These are phyloP conservation scores for Melinopterus prodromus DNA, from an alignment of 2,888 invertebrate species.

Conservation along the genomic window DNA sequence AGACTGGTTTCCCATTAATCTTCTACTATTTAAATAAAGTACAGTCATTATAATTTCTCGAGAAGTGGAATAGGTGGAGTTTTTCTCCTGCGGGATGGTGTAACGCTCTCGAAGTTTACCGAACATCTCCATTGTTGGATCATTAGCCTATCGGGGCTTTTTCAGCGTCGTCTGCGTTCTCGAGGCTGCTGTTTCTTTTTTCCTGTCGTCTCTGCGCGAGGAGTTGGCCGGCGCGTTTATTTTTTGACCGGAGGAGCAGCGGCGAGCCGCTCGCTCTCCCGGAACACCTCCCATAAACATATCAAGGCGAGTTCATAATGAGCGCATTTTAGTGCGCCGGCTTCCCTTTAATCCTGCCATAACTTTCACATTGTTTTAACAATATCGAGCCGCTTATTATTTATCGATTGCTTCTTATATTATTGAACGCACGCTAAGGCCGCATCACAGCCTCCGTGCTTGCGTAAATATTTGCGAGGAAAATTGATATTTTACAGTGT, in stretches of 20 bases:
- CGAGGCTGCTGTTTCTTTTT: slow-evolving; percentile 31
- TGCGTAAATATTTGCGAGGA: background rate
- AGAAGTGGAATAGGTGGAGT: too few species aligned
- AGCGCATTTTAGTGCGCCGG: slow-evolving; percentile 31
- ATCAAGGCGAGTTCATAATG: slow-evolving; percentile 37
- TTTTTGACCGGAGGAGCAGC: slow-evolving; percentile 30
- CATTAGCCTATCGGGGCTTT: background rate
- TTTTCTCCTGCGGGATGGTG: too few species aligned
- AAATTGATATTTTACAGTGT: slow-evolving; percentile 4
- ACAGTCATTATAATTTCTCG: too few species aligned
- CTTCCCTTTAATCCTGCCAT: slow-evolving; percentile 28
- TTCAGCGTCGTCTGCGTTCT: background rate
- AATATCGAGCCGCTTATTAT: slow-evolving; percentile 1
- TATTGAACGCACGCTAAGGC: background rate
- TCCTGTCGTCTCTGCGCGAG: slow-evolving; percentile 28
- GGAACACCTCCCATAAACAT: slow-evolving; percentile 35
- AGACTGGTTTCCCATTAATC: too few species aligned
- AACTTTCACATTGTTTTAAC: slow-evolving; percentile 35
- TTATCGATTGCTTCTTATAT: background rate
- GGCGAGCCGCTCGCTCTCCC: background rate
- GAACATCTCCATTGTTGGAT: background rate
- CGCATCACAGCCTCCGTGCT: background rate
- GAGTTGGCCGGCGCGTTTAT: slow-evolving; percentile 30
- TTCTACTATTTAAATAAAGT: too few species aligned
- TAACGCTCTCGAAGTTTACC: background rate